Conservation (phyloP, 2,797 vertebrate species). For the Sebastiscus tertius region DNA sequence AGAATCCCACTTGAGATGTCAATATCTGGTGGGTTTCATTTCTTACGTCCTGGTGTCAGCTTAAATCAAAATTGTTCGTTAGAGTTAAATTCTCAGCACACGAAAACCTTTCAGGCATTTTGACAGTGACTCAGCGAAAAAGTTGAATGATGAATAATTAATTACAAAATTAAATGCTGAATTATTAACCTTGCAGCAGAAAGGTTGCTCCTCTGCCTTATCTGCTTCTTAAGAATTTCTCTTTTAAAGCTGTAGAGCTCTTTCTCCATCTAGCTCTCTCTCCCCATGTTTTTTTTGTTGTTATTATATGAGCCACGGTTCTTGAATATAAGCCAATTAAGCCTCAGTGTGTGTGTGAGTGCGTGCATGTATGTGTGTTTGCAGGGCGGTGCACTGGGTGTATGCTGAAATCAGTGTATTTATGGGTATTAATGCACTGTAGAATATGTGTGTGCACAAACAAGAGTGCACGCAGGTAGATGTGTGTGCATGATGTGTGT, state of each 20-base stretch:
- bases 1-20: background rate
- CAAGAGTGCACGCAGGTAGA: constrained; percentile 26
- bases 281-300: background rate
- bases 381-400: background rate
- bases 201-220: background rate
- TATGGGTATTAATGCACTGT: constrained; percentile 20
- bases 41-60: background rate
- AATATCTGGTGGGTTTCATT: background rate
- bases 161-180: constrained; percentile 10
- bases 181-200: constrained; percentile 17
- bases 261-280: background rate
- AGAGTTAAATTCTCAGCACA: background rate
- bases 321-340: constrained; percentile 40
- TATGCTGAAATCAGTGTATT: constrained; percentile 4
- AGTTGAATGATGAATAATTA: constrained; percentile 6
- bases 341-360: background rate
- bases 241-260: background rate
- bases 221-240: background rate
- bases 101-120: background rate
- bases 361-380: background rate
- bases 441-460: constrained; percentile 35
- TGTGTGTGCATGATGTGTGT: constrained; percentile 11
- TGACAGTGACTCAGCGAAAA: constrained; percentile 21
- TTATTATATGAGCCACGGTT: background rate
- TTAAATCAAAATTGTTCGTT: background rate